phyloP scores from a whole-genome alignment of 2,797 vertebrate species.

The Darevskia mixta region DNA sequence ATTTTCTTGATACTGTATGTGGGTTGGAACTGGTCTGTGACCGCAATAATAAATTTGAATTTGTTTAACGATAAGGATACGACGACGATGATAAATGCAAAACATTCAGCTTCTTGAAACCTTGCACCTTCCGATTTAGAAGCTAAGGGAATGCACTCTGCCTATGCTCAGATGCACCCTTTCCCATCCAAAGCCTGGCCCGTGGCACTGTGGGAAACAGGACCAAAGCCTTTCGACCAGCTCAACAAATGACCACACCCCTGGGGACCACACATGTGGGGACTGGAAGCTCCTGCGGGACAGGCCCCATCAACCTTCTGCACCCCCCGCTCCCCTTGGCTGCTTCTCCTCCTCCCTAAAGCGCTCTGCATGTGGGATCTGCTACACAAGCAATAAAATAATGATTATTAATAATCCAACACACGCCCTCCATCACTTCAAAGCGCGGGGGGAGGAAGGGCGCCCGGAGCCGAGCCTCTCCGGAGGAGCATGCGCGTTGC shows the following conservation, averaged over 20 bases:
- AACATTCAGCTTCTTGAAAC: too few species aligned
- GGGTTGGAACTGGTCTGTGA: too few species aligned
- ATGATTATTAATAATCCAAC: too few species aligned
- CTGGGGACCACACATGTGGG: too few species aligned
- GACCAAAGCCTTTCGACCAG: too few species aligned
- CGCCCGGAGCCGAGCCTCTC: conserved; percentile 25
- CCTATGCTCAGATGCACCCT: not conserved
- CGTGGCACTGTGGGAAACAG: not conserved
- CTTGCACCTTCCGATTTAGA: not conserved
- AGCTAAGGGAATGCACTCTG: not conserved
- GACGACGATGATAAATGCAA: not conserved
- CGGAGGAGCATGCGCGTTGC: conserved; percentile 75
- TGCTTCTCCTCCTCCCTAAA: not conserved
- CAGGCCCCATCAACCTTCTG: not conserved
- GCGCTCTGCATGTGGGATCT: not conserved
- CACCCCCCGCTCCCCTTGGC: not conserved
- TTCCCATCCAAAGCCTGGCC: not conserved
- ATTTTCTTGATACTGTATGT: too few species aligned
- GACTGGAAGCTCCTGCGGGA: not conserved
- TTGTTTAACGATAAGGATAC: not conserved
- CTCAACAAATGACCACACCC: too few species aligned
- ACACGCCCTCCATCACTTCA: not conserved
- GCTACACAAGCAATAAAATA: not conserved
- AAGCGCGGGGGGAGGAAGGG: not conserved
- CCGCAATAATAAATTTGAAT: too few species aligned